Conservation (phyloP, 2,797 vertebrate species). For the Cygnus olor region DNA sequence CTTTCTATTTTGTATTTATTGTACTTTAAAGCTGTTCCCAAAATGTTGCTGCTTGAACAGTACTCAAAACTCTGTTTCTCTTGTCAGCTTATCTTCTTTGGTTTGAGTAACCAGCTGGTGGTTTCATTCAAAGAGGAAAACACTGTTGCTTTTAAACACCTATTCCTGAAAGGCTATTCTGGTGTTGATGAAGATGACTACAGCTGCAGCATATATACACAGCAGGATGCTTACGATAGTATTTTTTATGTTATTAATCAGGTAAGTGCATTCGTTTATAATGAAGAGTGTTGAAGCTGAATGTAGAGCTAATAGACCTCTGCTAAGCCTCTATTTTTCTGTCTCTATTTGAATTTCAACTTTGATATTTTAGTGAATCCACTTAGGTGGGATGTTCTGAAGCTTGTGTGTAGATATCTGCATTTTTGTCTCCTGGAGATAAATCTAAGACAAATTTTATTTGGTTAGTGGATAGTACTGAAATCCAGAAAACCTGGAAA, state of each 20-base stretch:
- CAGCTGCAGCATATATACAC: slow-evolving; percentile 87
- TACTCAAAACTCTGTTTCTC: neutral
- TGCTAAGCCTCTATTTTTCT: neutral
- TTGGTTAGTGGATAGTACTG: neutral
- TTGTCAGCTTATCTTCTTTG: slow-evolving; percentile 91
- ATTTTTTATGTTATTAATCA: slow-evolving; percentile 89
- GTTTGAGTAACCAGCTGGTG: slow-evolving; percentile 95
- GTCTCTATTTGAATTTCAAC: neutral
- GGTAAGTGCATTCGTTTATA: slow-evolving; percentile 76
- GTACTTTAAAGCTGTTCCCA: neutral
- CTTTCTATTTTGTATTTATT: neutral
- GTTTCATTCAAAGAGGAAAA: slow-evolving; percentile 97
- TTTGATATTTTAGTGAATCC: neutral
- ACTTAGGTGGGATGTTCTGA: neutral
- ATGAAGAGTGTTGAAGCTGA: neutral
- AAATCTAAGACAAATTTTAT: neutral
- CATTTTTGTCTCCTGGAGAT: neutral
- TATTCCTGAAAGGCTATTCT: slow-evolving; percentile 91
- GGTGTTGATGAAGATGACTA: slow-evolving; percentile 92
- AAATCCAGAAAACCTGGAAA: neutral
- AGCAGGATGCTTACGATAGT: slow-evolving; percentile 84
- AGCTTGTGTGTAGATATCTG: neutral
- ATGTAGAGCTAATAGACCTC: neutral
- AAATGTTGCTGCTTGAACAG: neutral
- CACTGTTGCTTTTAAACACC: slow-evolving; percentile 88